Evolutionary conservation across 2,113 vertebrate species (phyloP).

Genomic region (Chloropsis hardwickii): DNA sequence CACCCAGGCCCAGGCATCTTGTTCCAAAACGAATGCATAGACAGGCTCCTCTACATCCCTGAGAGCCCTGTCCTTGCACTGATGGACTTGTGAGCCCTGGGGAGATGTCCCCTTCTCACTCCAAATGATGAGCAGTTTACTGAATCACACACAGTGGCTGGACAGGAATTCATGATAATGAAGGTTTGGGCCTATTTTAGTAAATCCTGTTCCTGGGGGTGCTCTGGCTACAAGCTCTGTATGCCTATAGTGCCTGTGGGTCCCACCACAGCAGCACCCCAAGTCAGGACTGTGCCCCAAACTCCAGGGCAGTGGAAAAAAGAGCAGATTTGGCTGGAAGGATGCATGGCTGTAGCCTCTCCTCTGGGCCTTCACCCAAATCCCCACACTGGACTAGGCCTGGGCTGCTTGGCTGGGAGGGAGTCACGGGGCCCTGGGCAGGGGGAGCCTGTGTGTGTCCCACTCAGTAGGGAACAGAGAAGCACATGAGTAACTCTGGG

Average conservation of each 20-base stretch:
- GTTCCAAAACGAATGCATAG: neutral
- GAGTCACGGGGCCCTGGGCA: fast-evolving
- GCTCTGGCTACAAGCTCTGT: neutral
- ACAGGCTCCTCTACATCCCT: neutral
- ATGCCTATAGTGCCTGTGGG: fast-evolving
- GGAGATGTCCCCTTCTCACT: neutral
- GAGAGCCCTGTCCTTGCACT: neutral
- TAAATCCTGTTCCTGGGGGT: neutral
- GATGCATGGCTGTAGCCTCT: fast-evolving
- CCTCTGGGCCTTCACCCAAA: neutral
- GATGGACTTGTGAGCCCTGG: neutral
- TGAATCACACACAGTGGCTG: neutral
- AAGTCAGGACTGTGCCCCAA: fast-evolving
- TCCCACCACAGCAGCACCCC: neutral
- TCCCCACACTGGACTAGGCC: neutral
- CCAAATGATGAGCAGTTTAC: neutral
- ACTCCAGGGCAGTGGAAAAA: neutral
- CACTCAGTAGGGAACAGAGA: neutral
- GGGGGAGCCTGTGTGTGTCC: neutral
- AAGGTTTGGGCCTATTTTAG: neutral
- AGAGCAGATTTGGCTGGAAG: neutral
- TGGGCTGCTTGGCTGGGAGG: neutral
- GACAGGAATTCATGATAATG: neutral
- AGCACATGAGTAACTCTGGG: neutral
- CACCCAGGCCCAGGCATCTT: neutral